These are phyloP conservation scores for Helogale parvula DNA, from an alignment of 2,113 vertebrate species.

Conservation along the genomic window DNA sequence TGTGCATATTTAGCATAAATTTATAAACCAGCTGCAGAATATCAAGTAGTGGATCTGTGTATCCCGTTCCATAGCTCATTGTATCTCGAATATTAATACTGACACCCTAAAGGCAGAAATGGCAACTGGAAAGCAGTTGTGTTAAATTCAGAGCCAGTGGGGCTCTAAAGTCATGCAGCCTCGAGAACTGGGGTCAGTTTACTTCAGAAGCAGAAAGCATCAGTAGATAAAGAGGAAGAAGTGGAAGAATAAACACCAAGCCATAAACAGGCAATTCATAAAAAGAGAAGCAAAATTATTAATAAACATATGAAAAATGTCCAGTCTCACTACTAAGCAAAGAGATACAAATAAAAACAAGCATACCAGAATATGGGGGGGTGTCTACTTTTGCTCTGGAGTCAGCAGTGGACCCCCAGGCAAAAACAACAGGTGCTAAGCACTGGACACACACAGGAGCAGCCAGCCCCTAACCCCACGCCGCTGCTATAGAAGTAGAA, in stretches of 20 bases:
- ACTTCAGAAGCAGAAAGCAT: conserved; percentile 17
- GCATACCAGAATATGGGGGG: not conserved
- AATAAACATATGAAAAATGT: conserved; percentile 21
- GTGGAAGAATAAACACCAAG: not conserved
- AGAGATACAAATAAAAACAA: conserved; percentile 1
- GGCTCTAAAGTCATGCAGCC: not conserved
- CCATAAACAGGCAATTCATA: not conserved
- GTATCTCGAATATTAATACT: conserved; percentile 69
- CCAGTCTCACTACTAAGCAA: conserved; percentile 22
- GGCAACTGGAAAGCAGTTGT: conserved; percentile 29
- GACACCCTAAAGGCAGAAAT: conserved; percentile 60
- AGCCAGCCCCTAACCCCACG: not conserved
- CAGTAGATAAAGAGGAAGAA: not conserved
- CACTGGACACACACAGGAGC: not conserved
- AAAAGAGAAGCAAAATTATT: conserved; percentile 20
- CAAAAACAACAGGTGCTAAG: conserved; percentile 44
- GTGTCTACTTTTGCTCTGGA: not conserved
- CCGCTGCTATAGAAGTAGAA: not conserved
- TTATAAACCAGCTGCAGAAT: conserved; percentile 74
- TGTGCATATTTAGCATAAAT: conserved; percentile 70
- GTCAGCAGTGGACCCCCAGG: not conserved
- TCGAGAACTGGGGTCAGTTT: not conserved
- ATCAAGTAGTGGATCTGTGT: conserved; percentile 70
- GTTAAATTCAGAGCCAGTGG: conserved; percentile 37
- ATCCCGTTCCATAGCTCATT: conserved; percentile 61